A percentile compares a stretch with the other conserved stretches of the same genome.
Evolutionary conservation across 2,888 invertebrate genomes (phyloP).

Genomic region (Cataglyphis cursor): DNA sequence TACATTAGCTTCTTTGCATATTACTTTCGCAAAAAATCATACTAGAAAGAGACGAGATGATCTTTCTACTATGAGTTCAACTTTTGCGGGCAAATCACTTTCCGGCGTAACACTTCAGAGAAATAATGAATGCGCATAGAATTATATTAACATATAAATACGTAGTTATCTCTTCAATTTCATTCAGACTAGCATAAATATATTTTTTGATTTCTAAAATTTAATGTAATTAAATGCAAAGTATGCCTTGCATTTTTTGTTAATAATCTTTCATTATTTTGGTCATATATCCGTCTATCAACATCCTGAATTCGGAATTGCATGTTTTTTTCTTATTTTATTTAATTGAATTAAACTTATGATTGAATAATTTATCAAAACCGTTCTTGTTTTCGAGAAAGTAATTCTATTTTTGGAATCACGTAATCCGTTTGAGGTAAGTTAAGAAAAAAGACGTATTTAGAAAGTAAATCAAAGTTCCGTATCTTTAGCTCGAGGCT

Average conservation of each 20-base stretch:
- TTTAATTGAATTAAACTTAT: not conserved
- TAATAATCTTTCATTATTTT: conserved; percentile 3
- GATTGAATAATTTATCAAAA: not conserved
- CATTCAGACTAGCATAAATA: not conserved
- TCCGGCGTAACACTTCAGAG: not conserved
- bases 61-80: not conserved
- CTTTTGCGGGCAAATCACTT: not conserved
- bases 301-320: not conserved
- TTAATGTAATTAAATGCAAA: not conserved
- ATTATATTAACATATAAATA: conserved; percentile 15
- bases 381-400: not conserved
- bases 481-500: not conserved
- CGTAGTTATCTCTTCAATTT: not conserved
- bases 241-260: not conserved
- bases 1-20: conserved; percentile 11
- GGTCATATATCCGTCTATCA: not conserved
- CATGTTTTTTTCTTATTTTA: not conserved
- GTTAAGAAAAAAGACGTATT: not conserved
- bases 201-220: not conserved
- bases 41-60: not conserved
- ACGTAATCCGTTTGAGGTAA: not conserved
- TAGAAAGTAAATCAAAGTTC: conserved; percentile 8
- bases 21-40: conserved; percentile 5
- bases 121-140: not conserved
- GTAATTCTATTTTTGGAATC: not conserved